Conservation (phyloP, 2,113 vertebrate genomes). For the Gambusia holbrooki region DNA sequence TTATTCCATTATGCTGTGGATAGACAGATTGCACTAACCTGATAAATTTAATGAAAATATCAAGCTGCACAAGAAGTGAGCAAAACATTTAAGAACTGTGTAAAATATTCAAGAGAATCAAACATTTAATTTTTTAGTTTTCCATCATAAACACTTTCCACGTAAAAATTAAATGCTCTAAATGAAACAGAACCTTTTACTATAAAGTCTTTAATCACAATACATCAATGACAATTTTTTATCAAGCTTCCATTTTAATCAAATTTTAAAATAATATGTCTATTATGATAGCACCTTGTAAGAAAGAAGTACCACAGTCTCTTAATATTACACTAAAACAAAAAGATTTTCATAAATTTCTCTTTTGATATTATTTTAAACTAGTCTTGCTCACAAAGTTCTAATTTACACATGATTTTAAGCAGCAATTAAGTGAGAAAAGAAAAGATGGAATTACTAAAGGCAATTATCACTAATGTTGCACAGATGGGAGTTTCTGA, state of each 20-base stretch:
- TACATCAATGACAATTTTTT: neutral
- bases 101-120: neutral
- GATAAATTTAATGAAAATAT: conserved; percentile 31
- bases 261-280: neutral
- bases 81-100: neutral
- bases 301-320: too few species aligned
- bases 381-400: neutral
- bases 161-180: neutral
- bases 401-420: neutral
- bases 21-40: conserved; percentile 31
- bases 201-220: neutral
- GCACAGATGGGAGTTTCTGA: neutral
- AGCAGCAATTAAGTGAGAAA: neutral
- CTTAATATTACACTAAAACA: too few species aligned
- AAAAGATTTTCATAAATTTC: too few species aligned
- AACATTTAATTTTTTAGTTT: neutral
- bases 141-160: neutral
- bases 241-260: neutral
- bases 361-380: neutral
- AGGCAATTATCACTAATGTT: neutral
- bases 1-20: conserved; percentile 24
- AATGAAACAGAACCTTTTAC: neutral
- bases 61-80: conserved; percentile 5
- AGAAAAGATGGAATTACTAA: neutral
- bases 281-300: too few species aligned